Conservation (phyloP, 2,113 vertebrate species). For the Pungitius pungitius region DNA sequence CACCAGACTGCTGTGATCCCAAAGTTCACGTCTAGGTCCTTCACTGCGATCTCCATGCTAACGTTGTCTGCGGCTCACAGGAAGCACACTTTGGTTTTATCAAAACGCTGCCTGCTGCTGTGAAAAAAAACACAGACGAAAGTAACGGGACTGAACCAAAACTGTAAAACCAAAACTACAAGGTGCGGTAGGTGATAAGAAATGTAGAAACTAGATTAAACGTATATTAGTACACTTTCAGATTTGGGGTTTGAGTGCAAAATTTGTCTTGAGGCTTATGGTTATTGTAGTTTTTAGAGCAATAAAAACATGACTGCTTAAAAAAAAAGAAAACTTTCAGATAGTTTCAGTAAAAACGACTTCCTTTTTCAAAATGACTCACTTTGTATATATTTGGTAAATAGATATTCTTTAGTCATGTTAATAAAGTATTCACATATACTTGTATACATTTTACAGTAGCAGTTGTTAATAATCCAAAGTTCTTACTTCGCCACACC, state of each 20-base stretch:
- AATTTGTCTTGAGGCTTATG: not conserved
- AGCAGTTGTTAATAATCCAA: slow-evolving; percentile 19
- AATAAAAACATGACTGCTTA: not conserved
- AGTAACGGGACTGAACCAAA: not conserved
- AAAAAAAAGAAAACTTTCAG: not conserved
- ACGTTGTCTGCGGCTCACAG: not conserved
- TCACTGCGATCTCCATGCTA: not conserved
- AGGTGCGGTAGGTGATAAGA: not conserved
- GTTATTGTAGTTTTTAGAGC: not conserved
- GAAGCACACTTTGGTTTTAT: not conserved
- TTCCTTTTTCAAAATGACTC: not conserved
- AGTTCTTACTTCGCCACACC: slow-evolving; percentile 1
- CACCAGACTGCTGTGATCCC: not conserved
- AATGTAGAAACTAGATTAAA: not conserved
- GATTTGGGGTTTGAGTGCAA: not conserved
- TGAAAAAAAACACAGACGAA: not conserved
- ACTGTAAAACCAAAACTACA: not conserved
- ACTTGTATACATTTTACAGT: not conserved
- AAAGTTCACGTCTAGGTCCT: not conserved
- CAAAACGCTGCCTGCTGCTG: not conserved
- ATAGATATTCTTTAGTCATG: not conserved
- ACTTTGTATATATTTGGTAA: not conserved
- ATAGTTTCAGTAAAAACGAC: not conserved
- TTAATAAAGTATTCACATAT: not conserved
- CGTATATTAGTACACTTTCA: not conserved